Evolutionary conservation across 1,140 invertebrate species (phyloP).

Genomic region (Kradibia gibbosae): DNA sequence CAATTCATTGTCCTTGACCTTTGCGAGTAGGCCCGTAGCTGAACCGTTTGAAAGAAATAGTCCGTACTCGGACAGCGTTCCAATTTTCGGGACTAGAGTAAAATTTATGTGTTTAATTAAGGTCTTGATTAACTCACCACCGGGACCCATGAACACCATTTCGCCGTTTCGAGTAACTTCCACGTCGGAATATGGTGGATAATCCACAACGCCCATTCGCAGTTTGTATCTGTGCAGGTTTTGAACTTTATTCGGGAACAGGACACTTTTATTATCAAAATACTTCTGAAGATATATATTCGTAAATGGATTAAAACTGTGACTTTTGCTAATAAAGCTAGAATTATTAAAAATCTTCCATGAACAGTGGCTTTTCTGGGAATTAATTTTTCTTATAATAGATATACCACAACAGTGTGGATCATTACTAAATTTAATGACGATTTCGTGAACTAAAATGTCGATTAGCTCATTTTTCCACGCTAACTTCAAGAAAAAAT

Average conservation of each 20-base stretch:
- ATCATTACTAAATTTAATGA: neutral
- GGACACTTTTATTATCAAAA: neutral
- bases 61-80: neutral
- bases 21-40: slow-evolving; percentile 10
- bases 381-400: neutral
- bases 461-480: slow-evolving; percentile 11
- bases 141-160: neutral
- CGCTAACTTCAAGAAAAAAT: neutral
- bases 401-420: neutral
- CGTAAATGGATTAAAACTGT: slow-evolving; percentile 25
- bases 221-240: slow-evolving; percentile 5
- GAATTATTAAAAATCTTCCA: neutral
- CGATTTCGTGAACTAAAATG: neutral
- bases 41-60: slow-evolving; percentile 6
- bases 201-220: slow-evolving; percentile 8
- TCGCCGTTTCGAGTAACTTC: too few relatives aligned
- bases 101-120: slow-evolving; percentile 6
- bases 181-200: slow-evolving; percentile 11
- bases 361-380: neutral
- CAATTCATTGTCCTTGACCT: neutral
- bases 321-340: neutral
- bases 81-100: neutral
- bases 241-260: neutral
- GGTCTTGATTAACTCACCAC: neutral
- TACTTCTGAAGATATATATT: neutral